Conservation (phyloP, 1,140 invertebrate genomes). For the Leptinotarsa defecta region DNA sequence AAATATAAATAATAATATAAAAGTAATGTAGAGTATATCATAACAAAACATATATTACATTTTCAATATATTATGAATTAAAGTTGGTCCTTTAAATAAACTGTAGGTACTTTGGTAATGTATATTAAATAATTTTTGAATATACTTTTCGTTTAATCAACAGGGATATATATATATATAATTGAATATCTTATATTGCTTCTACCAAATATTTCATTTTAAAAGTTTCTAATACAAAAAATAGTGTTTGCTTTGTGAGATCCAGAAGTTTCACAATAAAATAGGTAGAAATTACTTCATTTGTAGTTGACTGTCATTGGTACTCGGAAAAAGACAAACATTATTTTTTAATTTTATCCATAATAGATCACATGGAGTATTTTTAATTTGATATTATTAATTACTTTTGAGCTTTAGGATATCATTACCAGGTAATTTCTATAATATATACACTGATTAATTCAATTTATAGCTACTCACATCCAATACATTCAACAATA, state of each 20-base stretch:
- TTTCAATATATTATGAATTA: conserved; percentile 25
- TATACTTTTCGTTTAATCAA: conserved; percentile 28
- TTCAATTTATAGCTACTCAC: background rate
- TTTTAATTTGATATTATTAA: conserved; percentile 23
- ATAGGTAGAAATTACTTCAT: no score
- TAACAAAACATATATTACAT: conserved; percentile 33
- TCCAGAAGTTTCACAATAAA: background rate
- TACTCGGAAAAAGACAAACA: background rate
- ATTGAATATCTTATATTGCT: conserved; percentile 28
- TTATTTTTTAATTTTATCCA: background rate
- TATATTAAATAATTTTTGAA: conserved; percentile 28
- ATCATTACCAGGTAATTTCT: conserved; percentile 15
- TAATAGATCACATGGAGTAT: conserved; percentile 19
- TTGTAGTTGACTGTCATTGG: no score
- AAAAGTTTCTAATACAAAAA: conserved; percentile 8
- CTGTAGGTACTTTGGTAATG: conserved; percentile 32
- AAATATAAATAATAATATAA: conserved; percentile 36
- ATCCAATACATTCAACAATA: background rate
- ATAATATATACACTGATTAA: conserved; percentile 12
- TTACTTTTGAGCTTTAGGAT: conserved; percentile 15
- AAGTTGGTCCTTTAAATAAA: conserved; percentile 42
- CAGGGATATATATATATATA: conserved; percentile 23
- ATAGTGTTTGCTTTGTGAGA: background rate
- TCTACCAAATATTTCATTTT: conserved; percentile 22
- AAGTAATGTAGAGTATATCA: conserved; percentile 27